A percentile compares a stretch with the other conserved stretches of the same genome.
Evolutionary conservation across 2,888 invertebrate species (phyloP).

Genomic region (Sturmia bella): DNA sequence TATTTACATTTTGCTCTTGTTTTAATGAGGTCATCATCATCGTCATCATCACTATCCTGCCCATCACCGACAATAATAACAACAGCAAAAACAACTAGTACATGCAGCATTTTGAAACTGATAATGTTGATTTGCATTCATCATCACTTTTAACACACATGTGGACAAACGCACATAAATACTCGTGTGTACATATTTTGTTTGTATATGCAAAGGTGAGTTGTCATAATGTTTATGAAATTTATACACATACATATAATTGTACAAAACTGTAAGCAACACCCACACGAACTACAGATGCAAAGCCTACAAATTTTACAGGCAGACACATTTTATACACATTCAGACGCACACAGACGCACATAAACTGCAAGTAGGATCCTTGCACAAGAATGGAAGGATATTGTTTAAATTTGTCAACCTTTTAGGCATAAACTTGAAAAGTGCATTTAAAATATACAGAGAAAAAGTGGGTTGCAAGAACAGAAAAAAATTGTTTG

Average conservation of each 20-base stretch:
- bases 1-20: conserved; percentile 43
- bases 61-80: conserved; percentile 35
- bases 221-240: conserved; percentile 52
- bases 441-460: conserved; percentile 24
- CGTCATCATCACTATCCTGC: conserved; percentile 60
- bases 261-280: conserved; percentile 6
- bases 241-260: conserved; percentile 32
- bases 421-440: conserved; percentile 67
- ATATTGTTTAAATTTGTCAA: conserved; percentile 38
- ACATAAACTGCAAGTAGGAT: not conserved
- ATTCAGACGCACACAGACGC: not conserved
- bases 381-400: conserved; percentile 1
- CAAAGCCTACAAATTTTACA: not conserved
- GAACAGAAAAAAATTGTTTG: not conserved
- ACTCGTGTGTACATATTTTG: not conserved
- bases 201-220: conserved; percentile 30
- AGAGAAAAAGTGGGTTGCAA: not conserved
- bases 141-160: conserved; percentile 49
- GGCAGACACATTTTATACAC: conserved; percentile 2
- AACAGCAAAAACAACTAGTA: conserved; percentile 27
- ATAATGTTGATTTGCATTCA: conserved; percentile 49
- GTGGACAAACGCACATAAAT: not conserved
- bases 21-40: conserved; percentile 65
- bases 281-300: not conserved
- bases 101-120: conserved; percentile 16